Percentiles rank a stretch among this genome's conserved stretches.
Conservation (phyloP, 37 sponge, comb jelly and placozoan genomes). For the Halisarca cf. caerulea region DNA sequence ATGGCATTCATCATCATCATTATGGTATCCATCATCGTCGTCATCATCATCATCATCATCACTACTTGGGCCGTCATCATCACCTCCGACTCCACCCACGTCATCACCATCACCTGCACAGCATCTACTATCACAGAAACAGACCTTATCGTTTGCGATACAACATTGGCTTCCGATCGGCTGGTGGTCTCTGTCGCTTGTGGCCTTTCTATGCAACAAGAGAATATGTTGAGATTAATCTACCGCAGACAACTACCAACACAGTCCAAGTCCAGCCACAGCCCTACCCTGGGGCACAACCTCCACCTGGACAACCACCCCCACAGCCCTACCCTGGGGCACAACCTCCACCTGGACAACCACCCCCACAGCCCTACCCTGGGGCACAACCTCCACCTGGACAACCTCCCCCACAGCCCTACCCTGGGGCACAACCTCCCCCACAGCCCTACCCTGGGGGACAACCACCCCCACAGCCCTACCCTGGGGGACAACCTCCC, state of each 20-base stretch:
- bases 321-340: neutral
- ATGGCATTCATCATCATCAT: slow-evolving; percentile 42
- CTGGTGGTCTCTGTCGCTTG: neutral
- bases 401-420: neutral
- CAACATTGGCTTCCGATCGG: neutral
- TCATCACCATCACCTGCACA: slow-evolving; percentile 28
- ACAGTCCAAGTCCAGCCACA: neutral
- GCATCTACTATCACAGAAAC: neutral
- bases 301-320: neutral
- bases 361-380: neutral
- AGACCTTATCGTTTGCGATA: neutral
- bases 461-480: neutral
- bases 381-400: neutral
- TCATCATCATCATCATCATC: slow-evolving; percentile 18
- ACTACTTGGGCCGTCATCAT: slow-evolving; percentile 38
- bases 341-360: neutral
- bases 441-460: neutral
- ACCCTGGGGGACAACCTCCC: neutral
- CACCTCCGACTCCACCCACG: slow-evolving; percentile 42
- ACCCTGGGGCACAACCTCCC: neutral
- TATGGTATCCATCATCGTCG: slow-evolving; percentile 16
- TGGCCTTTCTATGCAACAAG: slow-evolving; percentile 5
- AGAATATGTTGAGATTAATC: neutral
- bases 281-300: neutral
- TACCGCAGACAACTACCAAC: neutral